Evolutionary conservation across 1,140 invertebrate genomes (phyloP), one percentile per base, ranked within the genome.

Genomic region (Calliphora vicina): DNA sequence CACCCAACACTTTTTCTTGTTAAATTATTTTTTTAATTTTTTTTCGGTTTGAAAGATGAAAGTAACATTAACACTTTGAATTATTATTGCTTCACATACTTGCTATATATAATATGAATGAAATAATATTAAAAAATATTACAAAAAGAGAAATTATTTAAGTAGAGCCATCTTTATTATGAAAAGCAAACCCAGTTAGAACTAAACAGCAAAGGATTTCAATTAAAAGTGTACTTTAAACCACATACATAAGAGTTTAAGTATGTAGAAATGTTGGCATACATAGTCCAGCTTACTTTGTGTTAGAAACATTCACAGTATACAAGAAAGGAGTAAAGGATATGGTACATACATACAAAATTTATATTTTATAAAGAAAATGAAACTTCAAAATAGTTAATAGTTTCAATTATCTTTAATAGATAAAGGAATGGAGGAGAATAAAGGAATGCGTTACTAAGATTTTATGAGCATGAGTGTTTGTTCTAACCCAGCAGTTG

Each of bases 321-420:
- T n/a, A 35, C 35, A 2, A 35, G 6, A 50, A 50, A 50, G 45
- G 45, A 50, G 45, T 50, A 50, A 50, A 67, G 61, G 20, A 67
- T 23, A 67, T 67, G 8, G 8, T 17, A 57, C 15, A 17, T 2
- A 57, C 1, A 5, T 15, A 57, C 1, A 57, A 1, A 57, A 4
- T 12, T 57, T 57, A 8, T 13, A 12, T 57, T 57, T 15, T 17
- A 25, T 10, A 67, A 25, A 10, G 23, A 17, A 67, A 23, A 67
- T 15, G 50, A 57, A 57, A 57, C 13, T 17, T 57, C 15, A 17
- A 57, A 57, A 57, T 35, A 45, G 74, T 78, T 78, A 78, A 78
- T 78, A 78, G 74, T 78, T 78, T 78, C 74, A 78, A 78, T 43
- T 35, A 35, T 35, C n/a, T n/a, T 35, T 78, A 78, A 78, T 43